Percentiles rank a stretch among this genome's conserved stretches.
These are phyloP conservation scores for Scophthalmus maximus DNA, from an alignment of 2,113 vertebrate genomes.

Conservation along the genomic window DNA sequence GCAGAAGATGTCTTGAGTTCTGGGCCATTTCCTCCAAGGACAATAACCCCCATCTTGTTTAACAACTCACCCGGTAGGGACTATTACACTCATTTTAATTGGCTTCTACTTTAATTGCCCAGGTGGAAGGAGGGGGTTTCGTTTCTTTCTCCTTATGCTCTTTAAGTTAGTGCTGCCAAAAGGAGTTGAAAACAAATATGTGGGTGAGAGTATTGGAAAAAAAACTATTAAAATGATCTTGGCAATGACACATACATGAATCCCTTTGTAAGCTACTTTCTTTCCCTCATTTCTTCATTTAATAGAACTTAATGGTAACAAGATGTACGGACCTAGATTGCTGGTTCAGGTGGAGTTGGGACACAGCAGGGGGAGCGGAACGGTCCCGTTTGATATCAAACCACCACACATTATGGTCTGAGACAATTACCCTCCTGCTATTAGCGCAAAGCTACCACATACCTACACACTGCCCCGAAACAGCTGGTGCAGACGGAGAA, in stretches of 20 bases:
- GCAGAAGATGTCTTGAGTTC: slow-evolving; percentile 84
- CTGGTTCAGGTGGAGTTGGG: slow-evolving; percentile 22
- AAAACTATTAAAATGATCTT: slow-evolving; percentile 9
- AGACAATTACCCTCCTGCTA: slow-evolving; percentile 76
- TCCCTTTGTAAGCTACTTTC: not conserved
- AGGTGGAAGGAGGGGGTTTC: slow-evolving; percentile 80
- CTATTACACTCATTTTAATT: slow-evolving; percentile 91
- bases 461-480: slow-evolving; percentile 59
- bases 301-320: not conserved
- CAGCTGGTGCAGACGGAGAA: slow-evolving; percentile 63
- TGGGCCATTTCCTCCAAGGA: slow-evolving; percentile 88
- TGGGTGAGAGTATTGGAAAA: not conserved
- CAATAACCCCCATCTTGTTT: slow-evolving; percentile 93
- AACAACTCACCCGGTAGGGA: slow-evolving; percentile 89
- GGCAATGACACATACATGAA: slow-evolving; percentile 5
- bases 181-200: slow-evolving; percentile 33
- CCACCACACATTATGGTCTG: slow-evolving; percentile 55
- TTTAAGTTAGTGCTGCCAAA: slow-evolving; percentile 64
- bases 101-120: slow-evolving; percentile 88
- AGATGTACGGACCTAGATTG: not conserved
- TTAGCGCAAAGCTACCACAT: slow-evolving; percentile 47
- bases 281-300: not conserved
- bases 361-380: slow-evolving; percentile 39
- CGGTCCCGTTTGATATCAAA: slow-evolving; percentile 50
- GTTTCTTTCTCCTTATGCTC: slow-evolving; percentile 61